Evolutionary conservation across 2,888 invertebrate genomes (phyloP).

Genomic region (Caenorhabditis sp.): DNA sequence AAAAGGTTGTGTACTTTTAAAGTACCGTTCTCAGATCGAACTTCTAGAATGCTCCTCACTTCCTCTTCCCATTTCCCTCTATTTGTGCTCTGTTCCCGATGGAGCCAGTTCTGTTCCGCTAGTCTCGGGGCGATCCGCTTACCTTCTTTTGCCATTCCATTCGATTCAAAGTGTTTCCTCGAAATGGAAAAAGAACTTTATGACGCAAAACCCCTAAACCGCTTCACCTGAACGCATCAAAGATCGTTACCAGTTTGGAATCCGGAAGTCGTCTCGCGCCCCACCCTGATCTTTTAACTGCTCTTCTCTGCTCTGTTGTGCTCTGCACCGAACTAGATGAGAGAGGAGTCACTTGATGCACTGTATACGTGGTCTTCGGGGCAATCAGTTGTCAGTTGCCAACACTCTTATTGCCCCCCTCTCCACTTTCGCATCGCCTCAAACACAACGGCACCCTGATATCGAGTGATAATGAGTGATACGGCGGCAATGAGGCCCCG

Average conservation of each 20-base stretch:
- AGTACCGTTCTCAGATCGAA: neutral
- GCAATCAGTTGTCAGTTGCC: too few species aligned
- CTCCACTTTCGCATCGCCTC: neutral
- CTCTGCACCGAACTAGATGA: too few species aligned
- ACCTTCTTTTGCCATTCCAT: neutral
- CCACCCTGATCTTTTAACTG: too few species aligned
- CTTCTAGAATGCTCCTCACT: too few species aligned
- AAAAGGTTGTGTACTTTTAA: slow-evolving; percentile 4
- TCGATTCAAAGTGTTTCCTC: neutral
- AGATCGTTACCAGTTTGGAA: neutral
- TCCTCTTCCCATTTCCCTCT: neutral
- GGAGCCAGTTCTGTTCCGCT: slow-evolving; percentile 12
- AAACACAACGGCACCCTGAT: neutral
- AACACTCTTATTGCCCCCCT: too few species aligned
- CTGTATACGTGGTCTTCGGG: too few species aligned
- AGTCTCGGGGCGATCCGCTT: slow-evolving; percentile 12
- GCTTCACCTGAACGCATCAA: slow-evolving; percentile 28
- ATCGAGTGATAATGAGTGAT: slow-evolving; percentile 32
- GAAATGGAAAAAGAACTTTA: slow-evolving; percentile 8
- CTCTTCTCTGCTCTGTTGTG: too few species aligned
- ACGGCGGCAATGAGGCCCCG: slow-evolving; percentile 21
- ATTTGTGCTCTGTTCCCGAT: neutral
- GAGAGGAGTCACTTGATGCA: too few species aligned
- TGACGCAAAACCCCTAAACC: slow-evolving; percentile 41
- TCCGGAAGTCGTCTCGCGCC: too few species aligned